A percentile compares a stretch with the other conserved stretches of the same genome.
Conservation (phyloP, 2,797 vertebrate genomes). For the Protonibea diacanthus region DNA sequence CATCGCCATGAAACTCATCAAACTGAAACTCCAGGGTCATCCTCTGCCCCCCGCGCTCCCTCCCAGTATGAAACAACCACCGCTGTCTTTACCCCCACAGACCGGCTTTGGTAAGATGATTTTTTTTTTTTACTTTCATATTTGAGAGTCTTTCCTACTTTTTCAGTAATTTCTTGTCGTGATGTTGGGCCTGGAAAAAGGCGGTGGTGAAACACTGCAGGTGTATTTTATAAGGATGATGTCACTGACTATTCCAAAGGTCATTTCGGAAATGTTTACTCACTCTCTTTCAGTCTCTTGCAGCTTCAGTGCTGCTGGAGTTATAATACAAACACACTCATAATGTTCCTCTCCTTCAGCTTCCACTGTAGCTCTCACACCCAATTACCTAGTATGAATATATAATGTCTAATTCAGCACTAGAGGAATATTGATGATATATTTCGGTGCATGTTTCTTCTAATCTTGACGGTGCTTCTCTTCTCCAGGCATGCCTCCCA, state of each 20-base stretch:
- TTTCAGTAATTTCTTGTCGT: background rate
- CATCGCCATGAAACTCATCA: conserved; percentile 99
- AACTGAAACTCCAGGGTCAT: conserved; percentile 97
- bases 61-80: conserved; percentile 93
- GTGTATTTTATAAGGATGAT: conserved; percentile 9
- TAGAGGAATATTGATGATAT: background rate
- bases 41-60: conserved; percentile 92
- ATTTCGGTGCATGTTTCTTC: background rate
- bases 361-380: background rate
- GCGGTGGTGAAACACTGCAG: background rate
- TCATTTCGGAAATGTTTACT: conserved; percentile 13
- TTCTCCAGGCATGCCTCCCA: conserved; percentile 89
- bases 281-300: background rate
- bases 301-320: background rate
- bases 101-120: conserved; percentile 88
- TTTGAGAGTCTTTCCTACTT: background rate
- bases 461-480: background rate
- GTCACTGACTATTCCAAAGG: conserved; percentile 3
- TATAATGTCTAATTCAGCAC: background rate
- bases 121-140: too few relatives aligned
- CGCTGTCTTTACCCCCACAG: conserved; percentile 86
- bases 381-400: background rate
- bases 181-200: background rate
- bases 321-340: background rate
- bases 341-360: background rate